Conservation (phyloP, 2,888 invertebrate genomes). For the Eumerus sabulonum region DNA sequence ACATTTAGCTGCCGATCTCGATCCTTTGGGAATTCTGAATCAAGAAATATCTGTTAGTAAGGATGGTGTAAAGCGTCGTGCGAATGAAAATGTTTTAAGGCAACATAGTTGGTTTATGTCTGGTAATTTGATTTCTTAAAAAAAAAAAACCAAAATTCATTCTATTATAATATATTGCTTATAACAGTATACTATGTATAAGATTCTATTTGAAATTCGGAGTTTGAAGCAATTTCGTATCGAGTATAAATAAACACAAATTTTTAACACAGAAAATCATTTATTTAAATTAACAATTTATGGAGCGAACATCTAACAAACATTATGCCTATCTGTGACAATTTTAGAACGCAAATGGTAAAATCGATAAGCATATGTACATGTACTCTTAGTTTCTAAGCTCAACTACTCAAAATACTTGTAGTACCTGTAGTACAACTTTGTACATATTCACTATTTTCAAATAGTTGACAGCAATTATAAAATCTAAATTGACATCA, state of each 20-base stretch:
- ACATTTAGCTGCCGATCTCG: conserved; percentile 89
- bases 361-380: too few relatives aligned
- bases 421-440: too few relatives aligned
- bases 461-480: too few relatives aligned
- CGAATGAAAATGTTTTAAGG: conserved; percentile 79
- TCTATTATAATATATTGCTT: conserved; percentile 32
- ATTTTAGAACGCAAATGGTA: too few relatives aligned
- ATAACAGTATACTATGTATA: conserved; percentile 20
- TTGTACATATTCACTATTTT: too few relatives aligned
- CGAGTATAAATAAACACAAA: conserved; percentile 15
- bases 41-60: conserved; percentile 77
- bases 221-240: conserved; percentile 18
- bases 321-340: too few relatives aligned
- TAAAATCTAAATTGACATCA: too few relatives aligned
- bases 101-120: conserved; percentile 79
- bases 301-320: too few relatives aligned
- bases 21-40: conserved; percentile 86
- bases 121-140: conserved; percentile 73
- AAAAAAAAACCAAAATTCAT: conserved; percentile 33
- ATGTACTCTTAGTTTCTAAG: too few relatives aligned
- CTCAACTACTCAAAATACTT: too few relatives aligned
- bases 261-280: too few relatives aligned
- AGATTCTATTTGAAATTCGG: conserved; percentile 57
- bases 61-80: conserved; percentile 79
- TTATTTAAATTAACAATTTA: too few relatives aligned